Base-by-base conservation (phyloP, 2,888 invertebrate species). In the Cryptophagus acutangulus region DNA sequence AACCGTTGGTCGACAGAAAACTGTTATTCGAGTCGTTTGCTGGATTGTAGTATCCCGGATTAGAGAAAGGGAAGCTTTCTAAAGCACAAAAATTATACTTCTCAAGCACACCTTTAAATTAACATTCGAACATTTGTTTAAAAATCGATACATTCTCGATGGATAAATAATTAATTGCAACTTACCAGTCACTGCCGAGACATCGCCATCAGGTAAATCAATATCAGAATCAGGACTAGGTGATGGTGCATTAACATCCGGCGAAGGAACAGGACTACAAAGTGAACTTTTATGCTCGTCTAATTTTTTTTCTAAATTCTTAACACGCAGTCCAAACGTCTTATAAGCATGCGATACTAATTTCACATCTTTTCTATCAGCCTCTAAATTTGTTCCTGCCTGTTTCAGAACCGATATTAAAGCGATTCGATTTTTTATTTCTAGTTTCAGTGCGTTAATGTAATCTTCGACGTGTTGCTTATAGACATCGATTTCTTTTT, bases 321-420 rank as follows among this genome's bases (percentile, higher is more conserved):
- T 85, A 1, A 96, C 90, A 43, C 93, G 77, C 9, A 82, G 81
- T 0, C 91, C 92, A 71, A 94, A 96, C 66, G 89, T 92, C 70
- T 88, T 89, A 65, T 95, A 96, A 1, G 96, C 95, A 76, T 89
- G 92, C 43, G 89, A 88, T 16, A 96, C 95, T 46, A 95, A 85
- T 75, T 92, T 93, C 9, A 95, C 95, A 74, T 97, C 96, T 3
- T 88, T 87, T 45, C 87, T 77, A 66, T 96, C 95, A 12, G 85
- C 87, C 26, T 88, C 85, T 65, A 94, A 89, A 69, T 90, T 93
- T 45, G 84, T 80, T 56, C 87, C 85, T 2, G 91, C 88, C 30
- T 87, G 84, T 38, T 85, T 81, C 33, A 95, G 69, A 20, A 87
- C 70, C 3, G 86, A 82, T 37, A 94, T 72, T 33, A 96, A 73